Evolutionary conservation across 2,797 vertebrate species (phyloP).

Genomic region (Cirrhinus molitorella): DNA sequence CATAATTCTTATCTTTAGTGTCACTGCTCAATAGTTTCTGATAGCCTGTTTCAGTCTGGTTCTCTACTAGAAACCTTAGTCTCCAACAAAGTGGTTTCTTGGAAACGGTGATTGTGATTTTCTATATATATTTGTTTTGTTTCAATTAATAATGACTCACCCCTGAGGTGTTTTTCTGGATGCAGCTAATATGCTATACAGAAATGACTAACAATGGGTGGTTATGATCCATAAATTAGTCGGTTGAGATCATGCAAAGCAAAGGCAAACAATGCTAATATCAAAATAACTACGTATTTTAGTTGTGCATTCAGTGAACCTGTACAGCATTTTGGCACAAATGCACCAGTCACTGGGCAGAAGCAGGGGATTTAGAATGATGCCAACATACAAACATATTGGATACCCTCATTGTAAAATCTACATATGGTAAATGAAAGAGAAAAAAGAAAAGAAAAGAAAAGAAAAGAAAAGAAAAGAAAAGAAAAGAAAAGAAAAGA

Average conservation of each 20-base stretch:
- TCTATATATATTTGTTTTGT: background rate
- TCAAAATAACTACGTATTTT: too few relatives aligned
- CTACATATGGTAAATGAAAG: too few relatives aligned
- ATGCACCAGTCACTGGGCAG: background rate
- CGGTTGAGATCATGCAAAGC: background rate
- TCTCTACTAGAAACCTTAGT: background rate
- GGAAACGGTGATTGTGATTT: background rate
- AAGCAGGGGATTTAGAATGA: background rate
- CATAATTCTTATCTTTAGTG: constrained; percentile 7
- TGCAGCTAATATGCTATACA: too few relatives aligned
- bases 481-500: too few relatives aligned
- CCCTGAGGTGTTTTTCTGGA: background rate
- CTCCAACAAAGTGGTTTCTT: background rate
- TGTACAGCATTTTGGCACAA: background rate
- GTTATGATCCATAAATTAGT: background rate
- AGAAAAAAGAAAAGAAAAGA: too few relatives aligned
- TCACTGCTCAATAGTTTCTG: constrained; percentile 15
- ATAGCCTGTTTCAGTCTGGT: constrained; percentile 2
- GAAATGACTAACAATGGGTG: too few relatives aligned
- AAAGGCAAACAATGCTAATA: background rate
- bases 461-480: too few relatives aligned
- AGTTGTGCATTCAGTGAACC: background rate
- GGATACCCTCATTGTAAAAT: too few relatives aligned
- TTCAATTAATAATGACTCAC: background rate
- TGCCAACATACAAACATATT: too few relatives aligned